Conservation (phyloP, 2,113 vertebrate species). For the Sarotherodon lohbergeri region DNA sequence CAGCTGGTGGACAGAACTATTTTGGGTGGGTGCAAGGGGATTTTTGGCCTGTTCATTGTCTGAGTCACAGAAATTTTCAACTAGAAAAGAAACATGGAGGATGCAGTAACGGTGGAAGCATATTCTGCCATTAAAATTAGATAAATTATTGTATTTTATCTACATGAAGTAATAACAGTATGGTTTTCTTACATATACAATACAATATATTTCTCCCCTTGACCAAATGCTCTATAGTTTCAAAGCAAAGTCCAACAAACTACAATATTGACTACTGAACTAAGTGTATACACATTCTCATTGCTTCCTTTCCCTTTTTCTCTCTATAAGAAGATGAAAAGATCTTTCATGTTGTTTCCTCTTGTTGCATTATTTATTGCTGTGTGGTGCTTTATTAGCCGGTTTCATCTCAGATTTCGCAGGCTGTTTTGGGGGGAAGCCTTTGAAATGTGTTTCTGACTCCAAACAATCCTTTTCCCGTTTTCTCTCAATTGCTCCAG, state of each 20-base stretch:
- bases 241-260: conserved; percentile 47
- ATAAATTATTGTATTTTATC: background rate
- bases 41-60: conserved; percentile 20
- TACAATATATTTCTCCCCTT: background rate
- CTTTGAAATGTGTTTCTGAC: conserved; percentile 70
- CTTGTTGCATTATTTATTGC: conserved; percentile 73
- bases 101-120: background rate
- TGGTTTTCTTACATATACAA: background rate
- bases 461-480: conserved; percentile 60
- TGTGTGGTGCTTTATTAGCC: conserved; percentile 63
- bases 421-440: conserved; percentile 59
- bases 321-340: conserved; percentile 63
- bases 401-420: conserved; percentile 65
- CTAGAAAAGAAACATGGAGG: background rate
- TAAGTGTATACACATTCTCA: background rate
- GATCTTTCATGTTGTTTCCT: conserved; percentile 72
- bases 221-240: conserved; percentile 24
- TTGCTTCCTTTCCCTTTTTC: conserved; percentile 28
- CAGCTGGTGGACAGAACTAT: conserved; percentile 49
- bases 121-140: background rate
- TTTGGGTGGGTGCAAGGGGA: conserved; percentile 11
- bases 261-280: conserved; percentile 27
- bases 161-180: background rate
- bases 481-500: conserved; percentile 45
- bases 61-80: conserved; percentile 29